phyloP scores from a whole-genome alignment of 2,888 invertebrate species.

The Lepidochitona cinerea region DNA sequence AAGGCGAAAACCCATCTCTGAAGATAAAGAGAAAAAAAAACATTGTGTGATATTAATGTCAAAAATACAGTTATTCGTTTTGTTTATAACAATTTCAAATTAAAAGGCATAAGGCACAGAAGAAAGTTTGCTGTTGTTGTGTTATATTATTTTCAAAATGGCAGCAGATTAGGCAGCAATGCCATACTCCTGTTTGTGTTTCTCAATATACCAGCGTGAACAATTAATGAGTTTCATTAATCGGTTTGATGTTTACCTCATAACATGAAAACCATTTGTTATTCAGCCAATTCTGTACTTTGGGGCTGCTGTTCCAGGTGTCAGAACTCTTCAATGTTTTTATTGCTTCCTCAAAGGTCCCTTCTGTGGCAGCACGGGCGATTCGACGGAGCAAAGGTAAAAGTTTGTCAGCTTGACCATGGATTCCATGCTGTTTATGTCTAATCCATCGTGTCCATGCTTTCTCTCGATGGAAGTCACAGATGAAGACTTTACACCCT shows the following conservation, averaged over 20 bases:
- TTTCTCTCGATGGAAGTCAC: conserved; percentile 25
- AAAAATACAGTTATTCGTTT: too few relatives aligned
- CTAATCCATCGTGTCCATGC: conserved; percentile 24
- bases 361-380: not conserved
- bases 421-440: conserved; percentile 15
- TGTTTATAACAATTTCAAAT: too few relatives aligned
- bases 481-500: conserved; percentile 12
- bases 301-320: not conserved
- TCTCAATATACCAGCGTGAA: too few relatives aligned
- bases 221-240: too few relatives aligned
- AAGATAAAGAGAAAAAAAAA: not conserved
- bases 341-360: not conserved
- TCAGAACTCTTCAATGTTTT: not conserved
- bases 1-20: not conserved
- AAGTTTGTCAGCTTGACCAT: not conserved
- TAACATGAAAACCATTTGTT: not conserved
- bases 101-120: too few relatives aligned
- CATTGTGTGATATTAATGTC: too few relatives aligned
- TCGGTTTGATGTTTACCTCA: not conserved
- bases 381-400: not conserved
- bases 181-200: too few relatives aligned
- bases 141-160: too few relatives aligned
- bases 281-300: not conserved
- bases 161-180: too few relatives aligned
- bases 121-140: too few relatives aligned